phyloP scores from a whole-genome alignment of 2,888 invertebrate species.

The Neoaliturus tenellus region DNA sequence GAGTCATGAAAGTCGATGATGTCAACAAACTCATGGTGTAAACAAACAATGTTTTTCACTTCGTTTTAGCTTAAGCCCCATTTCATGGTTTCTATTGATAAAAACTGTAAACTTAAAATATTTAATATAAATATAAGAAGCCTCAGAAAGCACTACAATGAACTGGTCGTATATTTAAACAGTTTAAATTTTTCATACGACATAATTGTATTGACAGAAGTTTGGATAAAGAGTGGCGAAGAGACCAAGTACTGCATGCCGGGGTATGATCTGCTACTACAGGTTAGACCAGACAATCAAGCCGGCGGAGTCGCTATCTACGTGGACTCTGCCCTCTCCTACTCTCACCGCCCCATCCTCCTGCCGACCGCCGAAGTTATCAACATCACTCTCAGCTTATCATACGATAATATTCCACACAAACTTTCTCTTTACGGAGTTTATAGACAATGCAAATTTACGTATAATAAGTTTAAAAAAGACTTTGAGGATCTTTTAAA shows the following conservation, averaged over 20 bases:
- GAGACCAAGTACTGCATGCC: not conserved
- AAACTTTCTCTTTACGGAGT: not conserved
- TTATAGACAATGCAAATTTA: constrained; percentile 6
- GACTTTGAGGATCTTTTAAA: not conserved
- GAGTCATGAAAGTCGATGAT: too few species aligned
- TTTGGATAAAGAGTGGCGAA: constrained; percentile 6
- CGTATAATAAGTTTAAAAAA: too few species aligned
- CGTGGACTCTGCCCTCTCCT: constrained; percentile 11
- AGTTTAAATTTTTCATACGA: not conserved
- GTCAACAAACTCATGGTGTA: too few species aligned
- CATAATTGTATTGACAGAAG: constrained; percentile 1
- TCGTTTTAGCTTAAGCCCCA: too few species aligned
- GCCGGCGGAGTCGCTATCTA: not conserved
- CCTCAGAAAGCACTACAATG: not conserved
- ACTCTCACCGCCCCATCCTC: not conserved
- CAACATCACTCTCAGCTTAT: not conserved
- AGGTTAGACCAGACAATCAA: constrained; percentile 9
- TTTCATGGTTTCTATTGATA: too few species aligned
- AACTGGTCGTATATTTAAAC: not conserved
- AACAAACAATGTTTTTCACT: too few species aligned
- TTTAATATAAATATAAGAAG: not conserved
- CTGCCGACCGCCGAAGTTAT: not conserved
- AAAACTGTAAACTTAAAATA: not conserved
- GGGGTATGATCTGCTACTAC: constrained; percentile 3
- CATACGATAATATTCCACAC: not conserved